These are phyloP conservation scores for Ctenochaetus hawaiiensis DNA, from an alignment of 2,797 vertebrate genomes.

Conservation along the genomic window DNA sequence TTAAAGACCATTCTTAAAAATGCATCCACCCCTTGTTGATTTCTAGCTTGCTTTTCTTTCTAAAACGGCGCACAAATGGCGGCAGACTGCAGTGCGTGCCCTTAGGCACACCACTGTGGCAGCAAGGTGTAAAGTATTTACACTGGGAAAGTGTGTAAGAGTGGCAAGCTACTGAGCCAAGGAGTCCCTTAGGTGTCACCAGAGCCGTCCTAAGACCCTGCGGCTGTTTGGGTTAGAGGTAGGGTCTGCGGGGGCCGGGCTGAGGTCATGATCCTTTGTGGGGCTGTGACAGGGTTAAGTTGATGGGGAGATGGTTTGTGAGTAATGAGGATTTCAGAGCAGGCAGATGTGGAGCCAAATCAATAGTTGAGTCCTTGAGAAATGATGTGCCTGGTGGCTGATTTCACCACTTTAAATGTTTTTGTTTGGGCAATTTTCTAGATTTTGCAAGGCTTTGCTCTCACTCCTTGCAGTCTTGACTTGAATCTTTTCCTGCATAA, in stretches of 20 bases:
- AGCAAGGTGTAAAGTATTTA: slow-evolving; percentile 58
- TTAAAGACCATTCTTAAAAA: slow-evolving; percentile 53
- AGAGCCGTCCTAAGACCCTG: slow-evolving; percentile 53
- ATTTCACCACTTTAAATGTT: slow-evolving; percentile 32
- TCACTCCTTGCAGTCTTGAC: neutral
- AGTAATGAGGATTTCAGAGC: slow-evolving; percentile 52
- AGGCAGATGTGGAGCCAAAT: slow-evolving; percentile 46
- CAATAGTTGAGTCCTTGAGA: slow-evolving; percentile 39
- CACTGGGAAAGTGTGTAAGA: slow-evolving; percentile 53
- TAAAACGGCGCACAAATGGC: slow-evolving; percentile 26
- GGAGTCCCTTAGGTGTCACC: slow-evolving; percentile 68
- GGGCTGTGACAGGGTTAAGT: slow-evolving; percentile 75
- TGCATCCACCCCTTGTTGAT: slow-evolving; percentile 38
- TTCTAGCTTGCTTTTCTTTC: slow-evolving; percentile 50
- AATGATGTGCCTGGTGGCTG: slow-evolving; percentile 17
- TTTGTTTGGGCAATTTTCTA: slow-evolving; percentile 19
- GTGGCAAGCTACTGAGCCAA: slow-evolving; percentile 47
- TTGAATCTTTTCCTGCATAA: slow-evolving; percentile 10
- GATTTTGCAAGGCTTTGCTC: slow-evolving; percentile 14
- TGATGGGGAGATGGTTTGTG: slow-evolving; percentile 57
- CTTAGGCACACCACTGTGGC: slow-evolving; percentile 32
- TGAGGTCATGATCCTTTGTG: slow-evolving; percentile 68
- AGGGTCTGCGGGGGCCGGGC: slow-evolving; percentile 33
- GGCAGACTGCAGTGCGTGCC: slow-evolving; percentile 25
- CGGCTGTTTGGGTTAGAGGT: slow-evolving; percentile 60